Conservation (phyloP, 2,113 vertebrate genomes). For the Catharus minimus region DNA sequence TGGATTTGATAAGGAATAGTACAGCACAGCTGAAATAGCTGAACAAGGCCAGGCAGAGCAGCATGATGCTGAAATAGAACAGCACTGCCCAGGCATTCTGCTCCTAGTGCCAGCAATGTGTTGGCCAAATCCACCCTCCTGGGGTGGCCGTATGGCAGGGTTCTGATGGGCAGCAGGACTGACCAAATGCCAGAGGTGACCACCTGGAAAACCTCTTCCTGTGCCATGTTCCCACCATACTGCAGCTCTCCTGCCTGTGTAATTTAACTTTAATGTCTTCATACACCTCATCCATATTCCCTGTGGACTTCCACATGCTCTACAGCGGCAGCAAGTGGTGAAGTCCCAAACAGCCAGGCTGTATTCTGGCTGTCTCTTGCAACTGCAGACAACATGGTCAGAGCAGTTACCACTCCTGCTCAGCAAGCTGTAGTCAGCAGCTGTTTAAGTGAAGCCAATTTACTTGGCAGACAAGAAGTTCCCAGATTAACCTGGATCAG, state of each 20-base stretch:
- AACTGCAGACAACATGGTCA: not conserved
- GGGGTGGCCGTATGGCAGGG: rapidly evolving
- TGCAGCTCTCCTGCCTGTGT: not conserved
- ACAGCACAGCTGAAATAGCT: rapidly evolving
- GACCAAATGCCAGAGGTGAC: not conserved
- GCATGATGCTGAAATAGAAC: not conserved
- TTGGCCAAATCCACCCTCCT: not conserved
- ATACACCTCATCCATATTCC: too few species aligned
- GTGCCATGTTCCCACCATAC: rapidly evolving
- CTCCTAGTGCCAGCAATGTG: not conserved
- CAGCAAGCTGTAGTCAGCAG: not conserved
- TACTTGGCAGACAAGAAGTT: not conserved
- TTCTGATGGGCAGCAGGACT: rapidly evolving
- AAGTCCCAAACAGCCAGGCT: not conserved
- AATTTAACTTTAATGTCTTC: not conserved
- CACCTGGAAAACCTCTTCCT: not conserved
- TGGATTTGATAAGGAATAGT: not conserved
- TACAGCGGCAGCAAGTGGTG: not conserved
- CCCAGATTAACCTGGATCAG: constrained; percentile 26
- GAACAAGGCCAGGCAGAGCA: not conserved
- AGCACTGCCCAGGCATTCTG: not conserved
- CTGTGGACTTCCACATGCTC: not conserved
- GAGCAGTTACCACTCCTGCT: not conserved
- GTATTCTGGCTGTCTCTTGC: not conserved
- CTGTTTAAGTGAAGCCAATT: not conserved